Evolutionary conservation across 1,140 invertebrate species (phyloP), one percentile per base, ranked within the genome.

Genomic region (Trichonephila clavata): DNA sequence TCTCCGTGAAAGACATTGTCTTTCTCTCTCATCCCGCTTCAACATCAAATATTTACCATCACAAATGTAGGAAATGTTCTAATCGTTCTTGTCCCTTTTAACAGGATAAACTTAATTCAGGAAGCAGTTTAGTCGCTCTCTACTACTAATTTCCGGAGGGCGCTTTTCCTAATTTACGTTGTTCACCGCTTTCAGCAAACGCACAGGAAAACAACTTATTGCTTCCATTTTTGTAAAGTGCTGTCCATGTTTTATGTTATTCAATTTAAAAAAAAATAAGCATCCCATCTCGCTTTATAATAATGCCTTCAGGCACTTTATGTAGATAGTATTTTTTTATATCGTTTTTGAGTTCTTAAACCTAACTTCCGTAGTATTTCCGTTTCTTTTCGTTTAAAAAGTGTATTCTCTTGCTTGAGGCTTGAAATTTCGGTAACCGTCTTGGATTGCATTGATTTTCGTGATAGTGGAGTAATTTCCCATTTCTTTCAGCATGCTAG

Each of bases 21-120:
- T 50, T 50, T n/a, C 20, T 50, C 50, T 50, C 10, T n/a, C 20
- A 0, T 7, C 6, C 21, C 20, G 7, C 3, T 68, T 68, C 10
- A 18, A 27, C 27, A 27, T 77, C 32, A 3, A 39, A 16, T 39
- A 20, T 50, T 50, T 50, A 50, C 7, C 20, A 50, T 83, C 21
- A 21, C 14, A 13, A 0, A 24, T 13, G 43, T 27, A 83, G 50
- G 43, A 83, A 59, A 83, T 21, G 43, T 83, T 83, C 50, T 14
- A 20, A 83, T 8, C 21, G 71, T 16, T 39, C 13, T 39, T 39
- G 21, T 86, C 60, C 16, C 27, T 86, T 63, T 86, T 86, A 63
- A 57, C 57, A 61, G 84, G 57, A 21, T 86, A 86, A 86, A 86
- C 81, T 32, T 86, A 86, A 86, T 86, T 86, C 84, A 43, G 84